Conservation (phyloP, 2,113 vertebrate species). For the Camelus dromedarius region DNA sequence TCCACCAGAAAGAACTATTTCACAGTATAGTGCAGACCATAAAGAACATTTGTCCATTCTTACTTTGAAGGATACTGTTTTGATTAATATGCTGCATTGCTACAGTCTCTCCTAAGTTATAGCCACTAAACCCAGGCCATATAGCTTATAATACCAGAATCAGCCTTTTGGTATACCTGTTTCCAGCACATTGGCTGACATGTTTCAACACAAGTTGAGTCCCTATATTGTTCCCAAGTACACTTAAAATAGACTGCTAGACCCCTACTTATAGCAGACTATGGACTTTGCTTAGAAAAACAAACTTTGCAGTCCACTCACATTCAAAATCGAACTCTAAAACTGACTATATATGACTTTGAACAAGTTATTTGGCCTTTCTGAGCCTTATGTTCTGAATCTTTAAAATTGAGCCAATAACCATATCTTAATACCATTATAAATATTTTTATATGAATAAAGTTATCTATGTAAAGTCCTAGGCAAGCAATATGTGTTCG, state of each 20-base stretch:
- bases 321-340: neutral
- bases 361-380: neutral
- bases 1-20: neutral
- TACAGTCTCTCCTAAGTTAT: neutral
- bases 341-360: neutral
- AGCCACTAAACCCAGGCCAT: neutral
- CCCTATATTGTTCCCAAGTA: rapidly evolving
- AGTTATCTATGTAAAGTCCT: neutral
- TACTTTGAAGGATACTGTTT: neutral
- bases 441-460: conserved; percentile 9
- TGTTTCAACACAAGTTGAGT: neutral
- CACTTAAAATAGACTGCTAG: neutral
- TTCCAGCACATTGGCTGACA: neutral
- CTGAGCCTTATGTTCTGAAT: neutral
- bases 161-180: neutral
- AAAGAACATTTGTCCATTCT: neutral
- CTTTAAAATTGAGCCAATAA: neutral
- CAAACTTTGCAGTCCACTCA: neutral
- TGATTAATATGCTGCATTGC: neutral
- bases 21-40: neutral
- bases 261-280: neutral
- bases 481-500: neutral
- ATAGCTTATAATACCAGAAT: neutral
- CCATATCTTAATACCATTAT: neutral
- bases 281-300: neutral